Evolutionary conservation across 2,797 vertebrate species (phyloP), one percentile per base, ranked within the genome.

Genomic region (Parambassis ranga): DNA sequence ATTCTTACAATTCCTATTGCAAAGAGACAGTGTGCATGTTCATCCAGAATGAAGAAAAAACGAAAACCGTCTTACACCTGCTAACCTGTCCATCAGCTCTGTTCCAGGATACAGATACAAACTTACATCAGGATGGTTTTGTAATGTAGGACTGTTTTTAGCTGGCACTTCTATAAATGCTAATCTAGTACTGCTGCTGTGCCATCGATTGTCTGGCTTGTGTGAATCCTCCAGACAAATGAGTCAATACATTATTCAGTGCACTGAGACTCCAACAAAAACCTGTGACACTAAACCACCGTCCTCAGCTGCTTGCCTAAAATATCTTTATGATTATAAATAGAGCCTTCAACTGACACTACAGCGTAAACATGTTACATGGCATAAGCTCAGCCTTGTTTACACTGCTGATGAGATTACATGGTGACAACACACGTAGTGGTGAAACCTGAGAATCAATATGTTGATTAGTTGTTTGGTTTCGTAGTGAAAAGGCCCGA

Each of bases 241-340:
- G 58, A 65, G 44, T 72, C 66, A 52, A 71, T 87, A 52, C 46
- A 74, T 82, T 72, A 86, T 80, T 83, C 72, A 82, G 50, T 22
- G 64, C 32, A 23, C 18, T 48, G 53, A 75, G 55, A 75, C 43
- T 49, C 58, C 13, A 13, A 47, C 13, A 79, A 65, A n/a, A 66
- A 72, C 47, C 46, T 49, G 62, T 66, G 59, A 79, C 66, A 57
- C 28, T 6, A 24, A 48, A 20, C 18, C 10, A 32, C 38, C 39
- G 33, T 50, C 58, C 50, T 58, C 20, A 3, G 10, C 44, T 33
- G 39, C 27, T 31, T 46, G 46, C 24, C 32, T 61, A 20, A 39
- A 46, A 64, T 50, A 27, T 67, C 24, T 30, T 41, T 35, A 36
- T 53, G 11, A 33, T 63, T 36, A 35, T 42, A 10, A 59, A 37